These are phyloP conservation scores for Euura lappo DNA, from an alignment of 1,140 invertebrate species.

Conservation along the genomic window DNA sequence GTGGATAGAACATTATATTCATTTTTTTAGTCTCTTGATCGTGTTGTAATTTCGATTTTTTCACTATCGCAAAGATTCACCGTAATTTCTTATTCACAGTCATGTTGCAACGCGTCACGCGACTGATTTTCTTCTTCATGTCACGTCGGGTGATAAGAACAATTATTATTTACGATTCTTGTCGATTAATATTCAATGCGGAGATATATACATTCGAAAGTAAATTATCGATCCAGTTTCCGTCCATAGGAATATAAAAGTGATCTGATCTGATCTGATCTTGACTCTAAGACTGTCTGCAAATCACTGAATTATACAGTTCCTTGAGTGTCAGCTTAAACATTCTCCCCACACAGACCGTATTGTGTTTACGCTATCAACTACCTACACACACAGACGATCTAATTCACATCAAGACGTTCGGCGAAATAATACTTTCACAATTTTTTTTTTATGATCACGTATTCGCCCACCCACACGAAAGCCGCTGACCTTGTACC, in stretches of 20 bases:
- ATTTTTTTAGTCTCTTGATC: no score
- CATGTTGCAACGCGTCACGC: no score
- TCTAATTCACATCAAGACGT: not conserved
- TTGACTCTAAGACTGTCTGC: slow-evolving; percentile 25
- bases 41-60: no score
- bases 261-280: not conserved
- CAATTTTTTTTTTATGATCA: not conserved
- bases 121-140: no score
- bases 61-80: no score
- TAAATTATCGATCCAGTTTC: no score
- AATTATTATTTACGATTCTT: no score
- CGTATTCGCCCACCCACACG: not conserved
- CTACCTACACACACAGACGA: slow-evolving; percentile 2
- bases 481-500: not conserved
- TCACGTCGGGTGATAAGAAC: no score
- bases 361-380: slow-evolving; percentile 16
- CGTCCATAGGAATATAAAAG: no score
- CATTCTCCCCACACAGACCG: slow-evolving; percentile 29
- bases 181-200: no score
- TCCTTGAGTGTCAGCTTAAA: slow-evolving; percentile 38
- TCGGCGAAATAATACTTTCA: slow-evolving; percentile 2
- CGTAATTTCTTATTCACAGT: no score
- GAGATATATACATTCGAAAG: no score
- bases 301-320: slow-evolving; percentile 43
- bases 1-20: slow-evolving; percentile 34